Evolutionary conservation across 64 coral and sea anemone genomes (phyloP).

Genomic region (Hydrozoanthus tunicans): DNA sequence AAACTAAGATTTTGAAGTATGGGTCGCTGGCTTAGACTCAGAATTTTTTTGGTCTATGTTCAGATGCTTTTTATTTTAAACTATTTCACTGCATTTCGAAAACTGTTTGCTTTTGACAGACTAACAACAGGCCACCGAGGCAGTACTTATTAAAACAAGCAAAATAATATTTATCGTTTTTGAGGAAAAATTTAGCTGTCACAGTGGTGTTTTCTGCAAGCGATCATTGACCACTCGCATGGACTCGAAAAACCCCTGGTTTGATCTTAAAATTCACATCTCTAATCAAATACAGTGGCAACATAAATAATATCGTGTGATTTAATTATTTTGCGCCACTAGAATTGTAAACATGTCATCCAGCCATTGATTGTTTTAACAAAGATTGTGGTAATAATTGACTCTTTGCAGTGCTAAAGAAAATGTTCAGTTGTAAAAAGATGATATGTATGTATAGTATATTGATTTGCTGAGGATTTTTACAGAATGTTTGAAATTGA

Average conservation of each 20-base stretch:
- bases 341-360: constrained; percentile 48
- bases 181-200: constrained; percentile 1
- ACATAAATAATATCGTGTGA: background rate
- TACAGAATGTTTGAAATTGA: too few species aligned
- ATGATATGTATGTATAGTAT: too few species aligned
- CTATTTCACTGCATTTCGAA: background rate
- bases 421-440: too few species aligned
- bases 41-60: background rate
- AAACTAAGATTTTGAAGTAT: background rate
- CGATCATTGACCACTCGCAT: background rate
- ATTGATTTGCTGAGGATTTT: too few species aligned
- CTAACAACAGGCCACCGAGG: background rate
- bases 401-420: too few species aligned
- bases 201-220: background rate
- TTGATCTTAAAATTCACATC: background rate
- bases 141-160: background rate
- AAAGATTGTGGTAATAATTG: background rate
- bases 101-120: background rate
- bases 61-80: background rate
- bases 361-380: background rate
- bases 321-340: constrained; percentile 23
- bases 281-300: background rate
- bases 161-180: constrained; percentile 34
- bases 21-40: background rate
- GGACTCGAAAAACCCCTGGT: background rate